A percentile compares a stretch with the other conserved stretches of the same genome.
Evolutionary conservation across 2,797 vertebrate species (phyloP).

Genomic region (Sylvilagus floridanus): DNA sequence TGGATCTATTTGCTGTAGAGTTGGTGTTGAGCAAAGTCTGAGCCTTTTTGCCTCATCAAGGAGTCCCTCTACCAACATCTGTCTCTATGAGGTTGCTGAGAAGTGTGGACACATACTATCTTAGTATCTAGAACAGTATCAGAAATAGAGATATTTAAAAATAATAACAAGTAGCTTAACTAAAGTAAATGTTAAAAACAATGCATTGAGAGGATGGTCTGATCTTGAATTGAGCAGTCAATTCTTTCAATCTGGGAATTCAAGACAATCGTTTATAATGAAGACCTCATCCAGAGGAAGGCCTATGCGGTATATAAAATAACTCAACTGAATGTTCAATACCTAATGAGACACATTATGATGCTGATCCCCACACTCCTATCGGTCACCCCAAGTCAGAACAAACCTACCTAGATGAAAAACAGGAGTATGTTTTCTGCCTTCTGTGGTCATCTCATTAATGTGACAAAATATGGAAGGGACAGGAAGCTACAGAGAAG

Average conservation of each 20-base stretch:
- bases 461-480: slow-evolving; percentile 80
- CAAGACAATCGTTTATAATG: slow-evolving; percentile 75
- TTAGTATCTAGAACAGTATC: neutral
- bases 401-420: slow-evolving; percentile 52
- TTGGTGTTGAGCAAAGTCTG: neutral
- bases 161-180: neutral
- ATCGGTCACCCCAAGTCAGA: slow-evolving; percentile 32
- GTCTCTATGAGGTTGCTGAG: neutral
- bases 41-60: neutral
- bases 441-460: slow-evolving; percentile 82
- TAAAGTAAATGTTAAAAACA: neutral
- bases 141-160: neutral
- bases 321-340: slow-evolving; percentile 73
- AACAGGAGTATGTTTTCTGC: slow-evolving; percentile 77
- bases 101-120: neutral
- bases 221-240: slow-evolving; percentile 47
- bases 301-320: slow-evolving; percentile 61
- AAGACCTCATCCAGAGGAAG: slow-evolving; percentile 63
- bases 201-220: neutral
- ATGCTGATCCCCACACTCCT: slow-evolving; percentile 53
- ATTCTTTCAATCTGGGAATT: slow-evolving; percentile 71
- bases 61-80: neutral
- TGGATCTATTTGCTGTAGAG: neutral
- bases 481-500: slow-evolving; percentile 81
- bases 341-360: slow-evolving; percentile 68